These are phyloP conservation scores for Lasioglossum zephyrum DNA, from an alignment of 2,888 invertebrate species.

Conservation along the genomic window DNA sequence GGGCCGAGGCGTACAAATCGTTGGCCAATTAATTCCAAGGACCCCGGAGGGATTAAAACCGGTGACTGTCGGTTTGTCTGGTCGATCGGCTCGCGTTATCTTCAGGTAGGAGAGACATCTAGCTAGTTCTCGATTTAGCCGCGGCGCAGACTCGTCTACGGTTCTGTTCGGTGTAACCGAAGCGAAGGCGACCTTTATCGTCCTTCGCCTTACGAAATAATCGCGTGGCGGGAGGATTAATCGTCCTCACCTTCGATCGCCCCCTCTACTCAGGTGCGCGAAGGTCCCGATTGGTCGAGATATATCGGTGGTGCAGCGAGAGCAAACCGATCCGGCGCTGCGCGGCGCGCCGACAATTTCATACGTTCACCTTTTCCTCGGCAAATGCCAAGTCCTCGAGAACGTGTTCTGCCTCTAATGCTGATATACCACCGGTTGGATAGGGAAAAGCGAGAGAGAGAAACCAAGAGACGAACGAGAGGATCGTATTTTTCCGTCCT, in stretches of 20 bases:
- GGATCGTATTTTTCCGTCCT: conserved; percentile 27
- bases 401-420: conserved; percentile 71
- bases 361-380: conserved; percentile 76
- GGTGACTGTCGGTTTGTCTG: not conserved
- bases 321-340: not conserved
- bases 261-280: conserved; percentile 28
- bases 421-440: conserved; percentile 57
- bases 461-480: not conserved
- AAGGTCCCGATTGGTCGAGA: conserved; percentile 41
- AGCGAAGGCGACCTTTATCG: conserved; percentile 69
- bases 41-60: not conserved
- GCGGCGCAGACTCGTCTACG: conserved; percentile 19
- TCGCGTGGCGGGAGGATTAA: conserved; percentile 67
- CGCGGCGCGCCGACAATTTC: conserved; percentile 30
- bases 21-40: conserved; percentile 18
- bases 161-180: conserved; percentile 26
- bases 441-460: not conserved
- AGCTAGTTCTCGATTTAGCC: conserved; percentile 6
- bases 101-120: conserved; percentile 1
- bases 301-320: conserved; percentile 24
- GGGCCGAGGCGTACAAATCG: not conserved
- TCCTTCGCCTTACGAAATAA: conserved; percentile 75
- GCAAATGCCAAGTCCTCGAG: conserved; percentile 75
- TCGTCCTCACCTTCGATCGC: conserved; percentile 67
- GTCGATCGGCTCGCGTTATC: conserved; percentile 2